Base-by-base conservation (phyloP, 2,888 invertebrate species). In the Biston betularia region DNA sequence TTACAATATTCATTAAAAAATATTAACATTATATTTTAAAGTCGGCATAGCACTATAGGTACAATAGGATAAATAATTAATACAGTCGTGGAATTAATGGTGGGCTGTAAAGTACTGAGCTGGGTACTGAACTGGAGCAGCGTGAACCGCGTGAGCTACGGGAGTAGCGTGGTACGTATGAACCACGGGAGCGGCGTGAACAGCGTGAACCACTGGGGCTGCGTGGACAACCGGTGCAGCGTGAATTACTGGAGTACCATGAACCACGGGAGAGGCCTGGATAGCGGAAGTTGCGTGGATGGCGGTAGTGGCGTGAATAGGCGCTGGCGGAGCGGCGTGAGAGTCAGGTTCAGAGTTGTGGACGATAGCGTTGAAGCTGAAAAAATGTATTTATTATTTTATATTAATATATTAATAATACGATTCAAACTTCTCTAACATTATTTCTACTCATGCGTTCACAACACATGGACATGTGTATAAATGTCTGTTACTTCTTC, bases 321-420 rank as follows among this genome's bases (percentile, higher is more conserved):
- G 38, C 61, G 82, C 69, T 59, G 84, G 71, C n/a, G 83, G 84
- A 3, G 85, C 86, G 14, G 86, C 83, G 44, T 89, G 87, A 7
- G 82, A 80, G 45, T 86, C 80, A 6, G 92, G 89, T 66, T 86
- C 88, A 0, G 92, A 91, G 81, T 90, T 90, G 80, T 90, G 89
- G 40, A 93, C 93, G 50, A 92, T 75, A 34, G 93, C 93, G 82
- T 92, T 92, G 82, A 93, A 93, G 34, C 93, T 93, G 81, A 5
- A 82, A 78, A 66, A 68, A 61, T 49, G 61, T 61, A 62, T 24
- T 24, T 24, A 8, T 54, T 65, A 44, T 33, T 33, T 24, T 11
- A 33, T 8, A 12, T 24, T 49, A 33, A 10, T 11, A 33, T 8
- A 12, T 24, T 49, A 33, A 10, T 10, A n/a, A 11, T 11, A 33